Conservation (phyloP, 2,888 invertebrate genomes). For the Leptinotarsa juncta region DNA sequence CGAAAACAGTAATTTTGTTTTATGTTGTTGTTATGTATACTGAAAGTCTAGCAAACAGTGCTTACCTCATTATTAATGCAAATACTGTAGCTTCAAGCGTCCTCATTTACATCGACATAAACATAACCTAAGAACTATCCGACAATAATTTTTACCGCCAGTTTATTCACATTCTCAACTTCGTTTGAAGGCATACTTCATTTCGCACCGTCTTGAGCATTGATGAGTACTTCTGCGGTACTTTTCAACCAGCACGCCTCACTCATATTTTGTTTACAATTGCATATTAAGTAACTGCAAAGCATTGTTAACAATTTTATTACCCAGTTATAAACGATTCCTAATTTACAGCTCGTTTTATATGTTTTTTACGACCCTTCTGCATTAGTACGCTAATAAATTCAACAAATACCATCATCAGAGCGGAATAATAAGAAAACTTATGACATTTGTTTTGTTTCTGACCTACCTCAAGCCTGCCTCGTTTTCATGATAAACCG, state of each 20-base stretch:
- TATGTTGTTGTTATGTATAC: no score
- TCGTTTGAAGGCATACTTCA: not conserved
- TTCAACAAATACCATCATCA: slow-evolving; percentile 12
- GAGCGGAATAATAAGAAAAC: slow-evolving; percentile 14
- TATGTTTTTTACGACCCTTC: slow-evolving; percentile 11
- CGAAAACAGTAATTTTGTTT: no score
- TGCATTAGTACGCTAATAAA: slow-evolving; percentile 11
- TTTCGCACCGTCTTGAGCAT: not conserved
- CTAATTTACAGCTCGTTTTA: slow-evolving; percentile 15
- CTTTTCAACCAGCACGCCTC: slow-evolving; percentile 1
- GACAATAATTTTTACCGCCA: not conserved
- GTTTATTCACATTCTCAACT: not conserved
- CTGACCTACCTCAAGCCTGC: slow-evolving; percentile 53
- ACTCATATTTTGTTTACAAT: slow-evolving; percentile 11
- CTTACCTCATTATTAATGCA: no score
- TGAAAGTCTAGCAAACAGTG: no score
- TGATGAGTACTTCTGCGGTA: not conserved
- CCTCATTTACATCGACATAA: not conserved
- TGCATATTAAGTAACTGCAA: slow-evolving; percentile 19
- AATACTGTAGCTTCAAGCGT: no score
- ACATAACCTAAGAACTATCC: not conserved
- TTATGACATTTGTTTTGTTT: slow-evolving; percentile 44
- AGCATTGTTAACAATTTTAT: slow-evolving; percentile 19
- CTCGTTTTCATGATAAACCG: slow-evolving; percentile 32
- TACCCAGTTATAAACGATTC: slow-evolving; percentile 14